Conservation (phyloP, 2,113 vertebrate genomes). For the Eidolon helvum region DNA sequence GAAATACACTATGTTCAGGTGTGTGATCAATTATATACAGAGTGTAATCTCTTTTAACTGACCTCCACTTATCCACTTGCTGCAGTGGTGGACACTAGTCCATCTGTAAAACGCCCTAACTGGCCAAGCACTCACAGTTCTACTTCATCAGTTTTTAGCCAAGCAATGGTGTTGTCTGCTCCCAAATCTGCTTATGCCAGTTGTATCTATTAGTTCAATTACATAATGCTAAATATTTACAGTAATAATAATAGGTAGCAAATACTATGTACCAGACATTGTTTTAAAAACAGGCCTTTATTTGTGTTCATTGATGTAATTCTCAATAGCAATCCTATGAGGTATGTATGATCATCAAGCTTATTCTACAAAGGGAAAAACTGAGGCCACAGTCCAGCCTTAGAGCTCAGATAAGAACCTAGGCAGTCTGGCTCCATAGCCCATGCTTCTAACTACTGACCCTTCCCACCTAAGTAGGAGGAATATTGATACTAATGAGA, state of each 20-base stretch:
- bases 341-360: background rate
- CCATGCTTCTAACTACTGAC: background rate
- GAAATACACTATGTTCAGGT: background rate
- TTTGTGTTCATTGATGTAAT: background rate
- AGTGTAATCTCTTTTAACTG: background rate
- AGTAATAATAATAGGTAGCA: background rate
- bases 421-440: background rate
- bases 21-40: background rate
- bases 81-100: no score
- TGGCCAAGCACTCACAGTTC: no score
- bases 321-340: background rate
- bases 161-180: background rate
- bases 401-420: background rate
- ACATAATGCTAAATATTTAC: background rate
- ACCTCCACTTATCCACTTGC: background rate
- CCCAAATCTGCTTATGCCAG: background rate
- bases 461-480: background rate
- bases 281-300: background rate
- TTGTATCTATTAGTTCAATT: background rate
- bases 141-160: background rate
- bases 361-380: background rate
- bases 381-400: background rate
- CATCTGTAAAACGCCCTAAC: background rate
- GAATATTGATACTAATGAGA: background rate
- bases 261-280: background rate